phyloP scores from a whole-genome alignment of 2,113 vertebrate genomes.

The Polypterus senegalus region DNA sequence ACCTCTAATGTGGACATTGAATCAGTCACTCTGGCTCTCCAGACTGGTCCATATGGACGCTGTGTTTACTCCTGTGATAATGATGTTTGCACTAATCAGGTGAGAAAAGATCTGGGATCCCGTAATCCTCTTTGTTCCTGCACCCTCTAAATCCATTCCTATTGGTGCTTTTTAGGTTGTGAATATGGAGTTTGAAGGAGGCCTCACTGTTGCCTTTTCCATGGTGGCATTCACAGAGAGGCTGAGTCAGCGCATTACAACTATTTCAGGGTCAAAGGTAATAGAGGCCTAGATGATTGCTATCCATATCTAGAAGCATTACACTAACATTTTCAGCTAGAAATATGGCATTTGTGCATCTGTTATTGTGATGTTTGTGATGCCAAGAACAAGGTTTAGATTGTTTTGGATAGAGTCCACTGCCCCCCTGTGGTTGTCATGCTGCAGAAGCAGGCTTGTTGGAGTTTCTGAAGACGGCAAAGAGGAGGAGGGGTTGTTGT shows the following conservation, averaged over 20 bases:
- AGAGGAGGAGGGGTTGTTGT: too few relatives aligned
- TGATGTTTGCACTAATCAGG: slow-evolving; percentile 68
- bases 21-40: slow-evolving; percentile 51
- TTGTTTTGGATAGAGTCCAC: too few relatives aligned
- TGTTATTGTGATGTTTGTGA: too few relatives aligned
- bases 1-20: slow-evolving; percentile 52
- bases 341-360: too few relatives aligned
- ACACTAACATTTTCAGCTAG: too few relatives aligned
- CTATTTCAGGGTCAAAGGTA: slow-evolving; percentile 60
- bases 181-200: slow-evolving; percentile 72
- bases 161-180: slow-evolving; percentile 47
- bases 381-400: too few relatives aligned
- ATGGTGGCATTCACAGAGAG: slow-evolving; percentile 67
- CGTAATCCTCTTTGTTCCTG: neutral
- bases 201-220: slow-evolving; percentile 56
- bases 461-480: too few relatives aligned
- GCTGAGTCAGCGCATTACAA: slow-evolving; percentile 48
- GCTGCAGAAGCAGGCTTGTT: too few relatives aligned
- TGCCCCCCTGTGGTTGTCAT: too few relatives aligned
- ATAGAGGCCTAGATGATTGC: neutral
- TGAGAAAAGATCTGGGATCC: slow-evolving; percentile 17
- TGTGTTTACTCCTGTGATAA: slow-evolving; percentile 73
- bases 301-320: too few relatives aligned
- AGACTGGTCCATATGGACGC: slow-evolving; percentile 57
- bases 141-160: neutral